Conservation (phyloP, 2,797 vertebrate species). For the Siniperca scherzeri region DNA sequence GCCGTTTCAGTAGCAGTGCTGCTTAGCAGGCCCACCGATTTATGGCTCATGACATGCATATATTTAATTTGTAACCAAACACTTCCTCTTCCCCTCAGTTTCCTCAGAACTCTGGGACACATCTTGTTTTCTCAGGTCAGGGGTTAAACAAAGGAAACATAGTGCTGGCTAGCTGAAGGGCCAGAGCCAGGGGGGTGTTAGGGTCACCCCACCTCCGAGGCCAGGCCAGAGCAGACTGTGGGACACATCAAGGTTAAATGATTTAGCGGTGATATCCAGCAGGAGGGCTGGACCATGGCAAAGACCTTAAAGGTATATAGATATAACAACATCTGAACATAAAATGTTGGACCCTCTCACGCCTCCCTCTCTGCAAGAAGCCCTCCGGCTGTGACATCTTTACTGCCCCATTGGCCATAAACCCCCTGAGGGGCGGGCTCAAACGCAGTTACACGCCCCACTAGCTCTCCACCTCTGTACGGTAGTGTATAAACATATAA, state of each 20-base stretch:
- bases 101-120: constrained; percentile 92
- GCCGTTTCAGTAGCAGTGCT: constrained; percentile 85
- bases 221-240: constrained; percentile 40
- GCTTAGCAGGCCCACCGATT: constrained; percentile 89
- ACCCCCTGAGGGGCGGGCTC: constrained; percentile 64
- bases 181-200: constrained; percentile 71
- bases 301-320: constrained; percentile 48
- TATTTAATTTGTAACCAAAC: constrained; percentile 99
- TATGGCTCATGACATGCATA: constrained; percentile 95
- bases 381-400: constrained; percentile 77
- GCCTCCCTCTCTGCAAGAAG: constrained; percentile 27
- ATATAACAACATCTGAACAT: constrained; percentile 52
- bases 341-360: constrained; percentile 71
- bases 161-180: constrained; percentile 86
- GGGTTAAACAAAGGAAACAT: constrained; percentile 99
- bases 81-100: constrained; percentile 95
- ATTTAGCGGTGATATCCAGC: constrained; percentile 72
- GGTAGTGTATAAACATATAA: constrained; percentile 81
- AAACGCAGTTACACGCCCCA: constrained; percentile 83
- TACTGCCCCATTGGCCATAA: constrained; percentile 75
- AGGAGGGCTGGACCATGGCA: constrained; percentile 47
- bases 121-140: constrained; percentile 93
- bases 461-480: constrained; percentile 76
- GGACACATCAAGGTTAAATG: constrained; percentile 86
- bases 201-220: constrained; percentile 43